Percentiles rank a stretch among this genome's conserved stretches.
Evolutionary conservation across 2,113 vertebrate species (phyloP).

Genomic region (Sarotherodon lohbergeri): DNA sequence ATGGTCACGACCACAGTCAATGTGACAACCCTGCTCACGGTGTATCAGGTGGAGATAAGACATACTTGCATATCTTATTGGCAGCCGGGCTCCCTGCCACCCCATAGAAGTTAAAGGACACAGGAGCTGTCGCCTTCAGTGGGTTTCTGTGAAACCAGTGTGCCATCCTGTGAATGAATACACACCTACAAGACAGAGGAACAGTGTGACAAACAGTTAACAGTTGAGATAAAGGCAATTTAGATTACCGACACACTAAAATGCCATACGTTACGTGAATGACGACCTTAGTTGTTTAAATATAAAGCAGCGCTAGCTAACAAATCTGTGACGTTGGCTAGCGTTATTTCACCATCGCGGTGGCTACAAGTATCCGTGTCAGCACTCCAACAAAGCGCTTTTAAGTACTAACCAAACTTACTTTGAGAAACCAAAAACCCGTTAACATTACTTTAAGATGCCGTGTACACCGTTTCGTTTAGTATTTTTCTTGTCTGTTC

Average conservation of each 20-base stretch:
- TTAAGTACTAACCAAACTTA: background rate
- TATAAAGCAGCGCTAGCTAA: background rate
- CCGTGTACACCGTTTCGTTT: background rate
- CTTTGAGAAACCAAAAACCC: background rate
- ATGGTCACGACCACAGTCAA: background rate
- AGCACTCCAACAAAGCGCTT: no score
- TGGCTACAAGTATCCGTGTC: background rate
- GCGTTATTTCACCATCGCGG: background rate
- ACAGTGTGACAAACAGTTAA: background rate
- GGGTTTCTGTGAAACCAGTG: conserved; percentile 99
- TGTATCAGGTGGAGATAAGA: background rate
- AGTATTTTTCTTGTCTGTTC: background rate
- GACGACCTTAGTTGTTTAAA: no score
- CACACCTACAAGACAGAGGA: background rate
- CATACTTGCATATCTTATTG: conserved; percentile 96
- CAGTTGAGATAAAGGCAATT: background rate
- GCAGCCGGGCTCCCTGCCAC: conserved; percentile 84
- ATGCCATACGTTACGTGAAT: no score
- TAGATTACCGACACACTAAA: no score
- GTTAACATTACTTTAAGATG: no score
- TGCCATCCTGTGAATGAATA: conserved; percentile 78
- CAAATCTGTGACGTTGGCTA: background rate
- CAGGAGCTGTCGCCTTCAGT: conserved; percentile 90
- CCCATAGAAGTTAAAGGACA: conserved; percentile 91
- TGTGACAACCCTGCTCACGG: background rate